phyloP scores from a whole-genome alignment of 2,113 vertebrate species.

The Pollachius pollachius region DNA sequence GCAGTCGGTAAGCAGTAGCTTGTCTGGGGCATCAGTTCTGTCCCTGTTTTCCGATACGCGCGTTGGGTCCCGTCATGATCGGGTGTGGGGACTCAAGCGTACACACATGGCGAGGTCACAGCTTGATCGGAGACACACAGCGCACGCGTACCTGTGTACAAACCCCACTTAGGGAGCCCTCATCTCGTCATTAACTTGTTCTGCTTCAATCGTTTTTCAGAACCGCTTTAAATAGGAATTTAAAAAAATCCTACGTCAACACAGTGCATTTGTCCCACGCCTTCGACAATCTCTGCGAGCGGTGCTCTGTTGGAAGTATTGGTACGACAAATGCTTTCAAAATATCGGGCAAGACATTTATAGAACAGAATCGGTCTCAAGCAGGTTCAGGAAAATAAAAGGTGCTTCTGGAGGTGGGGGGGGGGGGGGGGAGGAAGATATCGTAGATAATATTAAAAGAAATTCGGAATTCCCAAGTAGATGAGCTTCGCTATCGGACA shows the following conservation, averaged over 20 bases:
- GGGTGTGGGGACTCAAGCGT: slow-evolving; percentile 2
- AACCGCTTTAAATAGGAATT: too few species aligned
- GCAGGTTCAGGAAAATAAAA: background rate
- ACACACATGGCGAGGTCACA: background rate
- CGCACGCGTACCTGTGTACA: too few species aligned
- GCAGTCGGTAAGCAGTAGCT: slow-evolving; percentile 24
- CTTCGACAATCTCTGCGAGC: slow-evolving; percentile 35
- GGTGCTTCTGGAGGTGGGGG: background rate
- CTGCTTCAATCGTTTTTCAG: too few species aligned
- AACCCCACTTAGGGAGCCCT: too few species aligned
- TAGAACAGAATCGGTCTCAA: background rate
- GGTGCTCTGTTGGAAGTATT: slow-evolving; percentile 39
- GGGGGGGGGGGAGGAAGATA: background rate
- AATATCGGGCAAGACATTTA: slow-evolving; percentile 15
- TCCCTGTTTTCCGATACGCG: too few species aligned
- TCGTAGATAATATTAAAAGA: background rate
- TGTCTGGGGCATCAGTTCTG: slow-evolving; percentile 9
- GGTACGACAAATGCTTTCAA: slow-evolving; percentile 18
- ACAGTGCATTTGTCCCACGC: slow-evolving; percentile 52
- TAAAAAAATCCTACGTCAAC: slow-evolving; percentile 2
- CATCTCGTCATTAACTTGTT: too few species aligned
- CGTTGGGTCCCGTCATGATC: too few species aligned
- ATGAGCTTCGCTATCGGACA: background rate
- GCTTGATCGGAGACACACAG: background rate
- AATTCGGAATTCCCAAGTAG: background rate